These are phyloP conservation scores for Malurus elegans DNA, from an alignment of 2,113 vertebrate genomes.

Conservation along the genomic window DNA sequence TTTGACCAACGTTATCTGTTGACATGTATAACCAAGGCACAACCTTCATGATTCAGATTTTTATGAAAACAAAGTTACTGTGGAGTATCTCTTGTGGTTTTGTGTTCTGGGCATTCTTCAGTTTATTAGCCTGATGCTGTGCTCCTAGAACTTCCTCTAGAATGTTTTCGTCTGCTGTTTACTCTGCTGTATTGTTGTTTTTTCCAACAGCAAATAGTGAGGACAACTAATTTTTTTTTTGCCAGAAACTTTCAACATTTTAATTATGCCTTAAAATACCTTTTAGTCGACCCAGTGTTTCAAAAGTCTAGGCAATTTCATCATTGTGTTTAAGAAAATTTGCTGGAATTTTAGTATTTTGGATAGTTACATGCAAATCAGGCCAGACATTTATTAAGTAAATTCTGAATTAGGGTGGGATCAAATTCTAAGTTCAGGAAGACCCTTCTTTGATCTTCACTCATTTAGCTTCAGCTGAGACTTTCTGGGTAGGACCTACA, in stretches of 20 bases:
- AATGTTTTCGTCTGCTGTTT: not conserved
- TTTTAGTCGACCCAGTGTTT: not conserved
- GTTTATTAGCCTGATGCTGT: not conserved
- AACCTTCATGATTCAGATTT: not conserved
- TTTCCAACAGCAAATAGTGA: not conserved
- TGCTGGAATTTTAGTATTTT: not conserved
- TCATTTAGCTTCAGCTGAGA: not conserved
- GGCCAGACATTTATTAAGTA: not conserved
- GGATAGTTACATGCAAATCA: not conserved
- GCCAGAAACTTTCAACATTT: not conserved
- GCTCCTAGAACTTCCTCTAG: not conserved
- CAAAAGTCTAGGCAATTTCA: not conserved
- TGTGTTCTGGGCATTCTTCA: not conserved
- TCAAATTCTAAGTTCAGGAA: not conserved
- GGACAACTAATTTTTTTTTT: not conserved
- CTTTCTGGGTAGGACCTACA: not conserved
- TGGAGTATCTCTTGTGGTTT: not conserved
- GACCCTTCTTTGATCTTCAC: not conserved
- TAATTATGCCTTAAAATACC: not conserved
- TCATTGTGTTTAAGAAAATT: not conserved
- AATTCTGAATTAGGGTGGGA: not conserved
- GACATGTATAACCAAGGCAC: not conserved
- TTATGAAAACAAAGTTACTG: not conserved
- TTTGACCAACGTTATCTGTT: not conserved
- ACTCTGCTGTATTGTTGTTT: not conserved